phyloP scores from a whole-genome alignment of 2,888 invertebrate species.

The Sminthurides aquaticus region DNA sequence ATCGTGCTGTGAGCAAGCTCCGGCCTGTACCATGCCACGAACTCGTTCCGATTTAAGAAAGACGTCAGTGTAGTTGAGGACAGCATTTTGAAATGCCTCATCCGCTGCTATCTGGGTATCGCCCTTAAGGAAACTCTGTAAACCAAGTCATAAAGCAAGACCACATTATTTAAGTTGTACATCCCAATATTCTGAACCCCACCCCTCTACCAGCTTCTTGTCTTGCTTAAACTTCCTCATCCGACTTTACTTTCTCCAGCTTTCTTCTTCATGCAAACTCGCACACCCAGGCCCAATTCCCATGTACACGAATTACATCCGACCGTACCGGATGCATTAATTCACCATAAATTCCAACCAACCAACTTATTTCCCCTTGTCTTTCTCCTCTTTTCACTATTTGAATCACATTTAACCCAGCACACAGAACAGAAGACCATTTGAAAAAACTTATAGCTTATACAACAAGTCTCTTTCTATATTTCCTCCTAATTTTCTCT shows the following conservation, averaged over 20 bases:
- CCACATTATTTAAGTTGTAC: slow-evolving; percentile 1
- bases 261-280: no score
- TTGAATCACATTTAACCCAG: no score
- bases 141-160: slow-evolving; percentile 30
- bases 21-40: slow-evolving; percentile 91
- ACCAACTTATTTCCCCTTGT: background rate
- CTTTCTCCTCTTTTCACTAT: background rate
- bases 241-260: slow-evolving; percentile 1
- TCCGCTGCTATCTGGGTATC: slow-evolving; percentile 97
- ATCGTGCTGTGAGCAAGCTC: slow-evolving; percentile 96
- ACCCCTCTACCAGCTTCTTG: background rate
- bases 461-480: no score
- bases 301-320: no score
- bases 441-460: no score
- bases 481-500: no score
- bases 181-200: background rate
- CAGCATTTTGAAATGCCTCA: slow-evolving; percentile 97
- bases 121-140: slow-evolving; percentile 85
- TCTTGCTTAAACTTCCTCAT: background rate
- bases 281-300: no score
- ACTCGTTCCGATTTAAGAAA: slow-evolving; percentile 96
- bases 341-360: background rate
- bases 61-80: slow-evolving; percentile 90
- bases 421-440: no score
- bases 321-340: background rate